Evolutionary conservation across 2,113 vertebrate genomes (phyloP).

Genomic region (Melanostigma gelatinosum): DNA sequence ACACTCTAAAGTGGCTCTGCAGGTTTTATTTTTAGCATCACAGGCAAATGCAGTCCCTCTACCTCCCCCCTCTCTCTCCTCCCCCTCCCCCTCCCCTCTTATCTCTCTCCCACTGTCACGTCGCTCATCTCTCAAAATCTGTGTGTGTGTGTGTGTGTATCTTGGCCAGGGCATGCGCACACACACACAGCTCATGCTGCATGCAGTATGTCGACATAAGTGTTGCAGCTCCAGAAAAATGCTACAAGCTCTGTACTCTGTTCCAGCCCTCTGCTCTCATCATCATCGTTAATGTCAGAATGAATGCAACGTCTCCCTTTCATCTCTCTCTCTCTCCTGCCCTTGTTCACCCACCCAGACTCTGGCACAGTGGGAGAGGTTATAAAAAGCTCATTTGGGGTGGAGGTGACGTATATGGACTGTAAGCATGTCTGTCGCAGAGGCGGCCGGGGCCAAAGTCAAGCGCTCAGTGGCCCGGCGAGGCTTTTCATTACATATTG

Average conservation of each 20-base stretch:
- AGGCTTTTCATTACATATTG: conserved; percentile 68
- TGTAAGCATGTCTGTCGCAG: conserved; percentile 56
- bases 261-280: conserved; percentile 57
- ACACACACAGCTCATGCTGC: background rate
- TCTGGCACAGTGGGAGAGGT: background rate
- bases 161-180: background rate
- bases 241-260: conserved; percentile 28
- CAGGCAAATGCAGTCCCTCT: conserved; percentile 64
- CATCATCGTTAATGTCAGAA: conserved; percentile 58
- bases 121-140: conserved; percentile 67
- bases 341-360: conserved; percentile 1
- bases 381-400: conserved; percentile 47
- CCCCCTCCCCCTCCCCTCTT: conserved; percentile 31
- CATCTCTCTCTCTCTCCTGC: conserved; percentile 11
- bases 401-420: conserved; percentile 57
- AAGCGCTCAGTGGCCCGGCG: conserved; percentile 52
- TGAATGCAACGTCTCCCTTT: conserved; percentile 51
- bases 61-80: conserved; percentile 9
- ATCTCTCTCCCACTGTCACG: conserved; percentile 64
- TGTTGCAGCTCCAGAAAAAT: conserved; percentile 7
- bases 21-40: conserved; percentile 83
- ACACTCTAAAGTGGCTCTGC: conserved; percentile 71
- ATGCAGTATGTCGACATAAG: conserved; percentile 30
- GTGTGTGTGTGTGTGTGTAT: background rate
- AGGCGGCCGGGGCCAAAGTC: conserved; percentile 69